phyloP scores from a whole-genome alignment of 2,113 vertebrate genomes.

The Panthera tigris region DNA sequence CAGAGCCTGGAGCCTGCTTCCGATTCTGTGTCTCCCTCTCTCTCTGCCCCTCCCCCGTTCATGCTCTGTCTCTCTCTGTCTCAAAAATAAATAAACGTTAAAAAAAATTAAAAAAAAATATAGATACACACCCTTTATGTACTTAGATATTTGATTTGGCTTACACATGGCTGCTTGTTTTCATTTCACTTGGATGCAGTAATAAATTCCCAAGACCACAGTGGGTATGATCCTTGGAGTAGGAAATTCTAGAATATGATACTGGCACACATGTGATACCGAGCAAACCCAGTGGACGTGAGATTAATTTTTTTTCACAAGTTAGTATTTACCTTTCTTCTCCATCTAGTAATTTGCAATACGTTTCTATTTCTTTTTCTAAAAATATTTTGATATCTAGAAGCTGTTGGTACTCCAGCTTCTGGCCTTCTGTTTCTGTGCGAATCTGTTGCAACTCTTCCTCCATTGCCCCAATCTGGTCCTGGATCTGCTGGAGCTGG shows the following conservation, averaged over 20 bases:
- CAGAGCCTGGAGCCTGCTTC: too few relatives aligned
- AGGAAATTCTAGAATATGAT: not conserved
- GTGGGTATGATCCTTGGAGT: not conserved
- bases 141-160: slow-evolving; percentile 2
- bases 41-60: too few relatives aligned
- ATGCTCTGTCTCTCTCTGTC: too few relatives aligned
- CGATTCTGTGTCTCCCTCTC: too few relatives aligned
- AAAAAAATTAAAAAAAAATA: too few relatives aligned
- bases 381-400: slow-evolving; percentile 74
- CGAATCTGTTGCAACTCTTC: slow-evolving; percentile 85
- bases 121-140: not conserved
- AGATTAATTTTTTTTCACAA: not conserved
- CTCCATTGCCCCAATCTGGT: slow-evolving; percentile 81
- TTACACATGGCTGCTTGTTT: not conserved
- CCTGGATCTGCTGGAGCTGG: slow-evolving; percentile 88
- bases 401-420: slow-evolving; percentile 69
- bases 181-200: not conserved
- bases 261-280: too few relatives aligned
- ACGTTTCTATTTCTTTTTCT: slow-evolving; percentile 82
- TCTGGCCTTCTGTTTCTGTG: slow-evolving; percentile 71
- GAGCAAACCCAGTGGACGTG: not conserved
- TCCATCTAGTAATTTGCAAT: slow-evolving; percentile 75
- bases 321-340: slow-evolving; percentile 64
- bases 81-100: too few relatives aligned
- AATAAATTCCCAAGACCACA: not conserved